Percentiles rank a stretch among this genome's conserved stretches.
Evolutionary conservation across 2,797 vertebrate genomes (phyloP).

Genomic region (Urocyon cinereoargenteus): DNA sequence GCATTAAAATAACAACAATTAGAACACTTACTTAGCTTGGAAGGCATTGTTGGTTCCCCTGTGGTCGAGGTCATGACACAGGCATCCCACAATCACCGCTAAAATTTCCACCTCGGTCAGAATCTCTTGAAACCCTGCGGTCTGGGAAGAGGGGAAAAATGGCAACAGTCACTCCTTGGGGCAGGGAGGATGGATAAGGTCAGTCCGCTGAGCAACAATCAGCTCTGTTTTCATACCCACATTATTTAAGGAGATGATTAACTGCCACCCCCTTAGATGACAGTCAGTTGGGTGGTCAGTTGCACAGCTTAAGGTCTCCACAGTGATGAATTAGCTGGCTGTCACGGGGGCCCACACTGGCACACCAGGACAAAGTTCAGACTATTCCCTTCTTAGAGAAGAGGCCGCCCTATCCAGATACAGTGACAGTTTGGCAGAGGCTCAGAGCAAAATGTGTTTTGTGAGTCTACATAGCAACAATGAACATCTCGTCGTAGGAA

Average conservation of each 20-base stretch:
- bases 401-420: constrained; percentile 48
- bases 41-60: constrained; percentile 99
- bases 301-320: constrained; percentile 80
- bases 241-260: constrained; percentile 85
- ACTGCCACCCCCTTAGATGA: constrained; percentile 81
- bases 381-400: constrained; percentile 58
- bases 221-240: constrained; percentile 82
- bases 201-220: constrained; percentile 74
- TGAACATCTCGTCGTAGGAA: not conserved
- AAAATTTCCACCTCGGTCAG: constrained; percentile 97
- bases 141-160: constrained; percentile 90
- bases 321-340: constrained; percentile 82
- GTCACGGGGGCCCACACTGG: constrained; percentile 70
- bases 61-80: constrained; percentile 99
- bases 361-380: constrained; percentile 64
- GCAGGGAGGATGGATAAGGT: constrained; percentile 77
- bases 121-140: constrained; percentile 98
- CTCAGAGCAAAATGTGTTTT: constrained; percentile 3
- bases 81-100: constrained; percentile 98
- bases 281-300: constrained; percentile 82
- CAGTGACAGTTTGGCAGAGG: constrained; percentile 23
- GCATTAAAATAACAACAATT: constrained; percentile 88
- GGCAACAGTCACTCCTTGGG: constrained; percentile 82
- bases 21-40: constrained; percentile 97
- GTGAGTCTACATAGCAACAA: not conserved